Conservation (phyloP, 2,113 vertebrate genomes). For the Antechinus stuartii region DNA sequence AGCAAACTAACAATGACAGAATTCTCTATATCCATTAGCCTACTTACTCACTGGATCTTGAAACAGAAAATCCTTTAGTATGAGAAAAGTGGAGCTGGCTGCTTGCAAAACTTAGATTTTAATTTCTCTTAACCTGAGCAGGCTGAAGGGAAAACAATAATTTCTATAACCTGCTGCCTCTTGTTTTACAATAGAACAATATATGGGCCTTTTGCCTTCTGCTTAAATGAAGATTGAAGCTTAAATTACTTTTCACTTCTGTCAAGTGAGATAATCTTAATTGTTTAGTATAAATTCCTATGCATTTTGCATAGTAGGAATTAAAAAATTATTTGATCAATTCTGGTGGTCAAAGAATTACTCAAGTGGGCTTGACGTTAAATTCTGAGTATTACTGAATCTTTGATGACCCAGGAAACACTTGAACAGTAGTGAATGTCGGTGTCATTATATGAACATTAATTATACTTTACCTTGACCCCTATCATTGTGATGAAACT, state of each 20-base stretch:
- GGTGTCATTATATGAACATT: slow-evolving; percentile 28
- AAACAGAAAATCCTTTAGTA: slow-evolving; percentile 44
- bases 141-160: background rate
- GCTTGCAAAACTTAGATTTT: slow-evolving; percentile 33
- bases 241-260: background rate
- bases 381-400: slow-evolving; percentile 24
- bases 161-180: background rate
- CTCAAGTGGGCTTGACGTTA: slow-evolving; percentile 19
- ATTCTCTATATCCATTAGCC: slow-evolving; percentile 39
- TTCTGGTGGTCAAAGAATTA: slow-evolving; percentile 32
- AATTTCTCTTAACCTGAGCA: slow-evolving; percentile 10
- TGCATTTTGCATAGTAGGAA: background rate
- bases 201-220: slow-evolving; percentile 15
- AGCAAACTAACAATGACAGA: slow-evolving; percentile 41
- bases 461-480: slow-evolving; percentile 20
- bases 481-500: background rate
- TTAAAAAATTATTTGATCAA: slow-evolving; percentile 6
- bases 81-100: slow-evolving; percentile 6
- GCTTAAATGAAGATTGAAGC: slow-evolving; percentile 20
- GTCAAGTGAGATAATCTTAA: background rate
- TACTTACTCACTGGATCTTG: slow-evolving; percentile 49
- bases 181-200: slow-evolving; percentile 8
- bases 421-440: background rate
- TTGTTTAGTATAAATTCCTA: background rate
- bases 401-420: slow-evolving; percentile 43